Evolutionary conservation across 2,797 vertebrate genomes (phyloP).

Genomic region (Melanotaenia nigrans): DNA sequence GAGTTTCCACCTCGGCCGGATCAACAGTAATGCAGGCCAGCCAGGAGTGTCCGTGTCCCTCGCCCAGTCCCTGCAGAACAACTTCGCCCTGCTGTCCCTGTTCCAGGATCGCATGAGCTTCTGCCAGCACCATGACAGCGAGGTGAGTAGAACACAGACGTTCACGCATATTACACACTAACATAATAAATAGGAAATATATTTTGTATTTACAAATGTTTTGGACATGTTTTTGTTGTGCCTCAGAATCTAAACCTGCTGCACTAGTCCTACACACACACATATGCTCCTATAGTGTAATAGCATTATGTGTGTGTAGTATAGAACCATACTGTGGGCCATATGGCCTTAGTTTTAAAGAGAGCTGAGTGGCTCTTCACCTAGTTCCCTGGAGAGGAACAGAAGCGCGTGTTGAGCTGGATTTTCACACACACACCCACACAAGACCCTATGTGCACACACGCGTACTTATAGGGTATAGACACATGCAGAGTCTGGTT

Average conservation of each 20-base stretch:
- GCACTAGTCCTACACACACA: background rate
- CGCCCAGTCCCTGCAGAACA: conserved; percentile 83
- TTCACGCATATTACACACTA: background rate
- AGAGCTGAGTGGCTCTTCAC: conserved; percentile 79
- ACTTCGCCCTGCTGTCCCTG: conserved; percentile 88
- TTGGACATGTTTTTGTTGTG: background rate
- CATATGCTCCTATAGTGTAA: conserved; percentile 32
- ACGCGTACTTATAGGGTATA: conserved; percentile 44
- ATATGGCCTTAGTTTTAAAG: conserved; percentile 80
- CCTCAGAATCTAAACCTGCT: background rate
- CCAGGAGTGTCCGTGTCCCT: conserved; percentile 67
- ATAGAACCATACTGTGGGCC: conserved; percentile 60
- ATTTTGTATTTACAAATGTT: background rate
- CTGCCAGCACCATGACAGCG: conserved; percentile 91
- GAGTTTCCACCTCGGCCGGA: conserved; percentile 66
- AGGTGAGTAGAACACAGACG: conserved; percentile 79
- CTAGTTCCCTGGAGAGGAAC: conserved; percentile 74
- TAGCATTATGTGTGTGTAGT: conserved; percentile 56
- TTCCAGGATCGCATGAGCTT: conserved; percentile 90
- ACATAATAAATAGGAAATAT: background rate
- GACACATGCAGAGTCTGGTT: conserved; percentile 69
- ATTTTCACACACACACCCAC: conserved; percentile 55
- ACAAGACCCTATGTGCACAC: conserved; percentile 18
- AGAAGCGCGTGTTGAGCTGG: conserved; percentile 71
- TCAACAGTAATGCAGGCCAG: conserved; percentile 66